These are phyloP conservation scores for Thryonomys swinderianus DNA, from an alignment of 2,113 vertebrate species.

Conservation along the genomic window DNA sequence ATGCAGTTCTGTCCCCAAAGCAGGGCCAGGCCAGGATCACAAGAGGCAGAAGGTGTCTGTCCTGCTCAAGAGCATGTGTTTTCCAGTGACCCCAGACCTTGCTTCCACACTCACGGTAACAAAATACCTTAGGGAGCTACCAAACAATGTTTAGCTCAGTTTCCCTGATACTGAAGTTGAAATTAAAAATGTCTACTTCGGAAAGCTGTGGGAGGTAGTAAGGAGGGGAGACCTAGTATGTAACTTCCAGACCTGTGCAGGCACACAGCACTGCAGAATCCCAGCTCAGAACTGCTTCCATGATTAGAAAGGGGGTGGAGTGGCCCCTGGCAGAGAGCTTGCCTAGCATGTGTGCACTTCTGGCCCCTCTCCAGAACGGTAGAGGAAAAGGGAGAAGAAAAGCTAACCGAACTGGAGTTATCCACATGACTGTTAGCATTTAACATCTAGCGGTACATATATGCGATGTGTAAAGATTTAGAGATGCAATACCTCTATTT, in stretches of 20 bases:
- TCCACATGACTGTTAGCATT: not conserved
- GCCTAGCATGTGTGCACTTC: not conserved
- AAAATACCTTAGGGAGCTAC: not conserved
- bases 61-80: not conserved
- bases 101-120: not conserved
- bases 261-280: not conserved
- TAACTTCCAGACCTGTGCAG: not conserved
- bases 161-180: not conserved
- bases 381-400: not conserved
- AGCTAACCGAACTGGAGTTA: not conserved
- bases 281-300: no score
- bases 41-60: not conserved
- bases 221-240: not conserved
- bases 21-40: not conserved
- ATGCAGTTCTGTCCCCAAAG: not conserved
- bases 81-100: not conserved
- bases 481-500: not conserved
- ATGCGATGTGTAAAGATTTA: not conserved
- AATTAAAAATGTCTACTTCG: not conserved
- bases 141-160: not conserved
- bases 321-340: rapidly evolving
- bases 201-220: not conserved
- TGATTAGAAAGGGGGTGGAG: no score
- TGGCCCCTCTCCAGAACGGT: not conserved
- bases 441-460: no score